These are phyloP conservation scores for Iguana delicatissima DNA, from an alignment of 2,797 vertebrate genomes.

Conservation along the genomic window DNA sequence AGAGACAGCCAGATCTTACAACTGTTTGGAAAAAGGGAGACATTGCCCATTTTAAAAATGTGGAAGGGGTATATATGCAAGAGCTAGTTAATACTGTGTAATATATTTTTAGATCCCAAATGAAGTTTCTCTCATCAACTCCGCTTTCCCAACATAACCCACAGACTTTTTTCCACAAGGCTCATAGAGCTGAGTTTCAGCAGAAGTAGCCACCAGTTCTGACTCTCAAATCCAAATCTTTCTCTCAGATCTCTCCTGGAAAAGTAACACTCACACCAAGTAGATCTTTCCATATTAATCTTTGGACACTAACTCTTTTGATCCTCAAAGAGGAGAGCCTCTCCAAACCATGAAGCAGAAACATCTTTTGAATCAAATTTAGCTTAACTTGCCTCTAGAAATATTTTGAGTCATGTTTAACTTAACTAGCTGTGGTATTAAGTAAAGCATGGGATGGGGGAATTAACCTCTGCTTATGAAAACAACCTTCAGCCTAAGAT, in stretches of 20 bases:
- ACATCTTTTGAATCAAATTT: background rate
- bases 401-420: background rate
- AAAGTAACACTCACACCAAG: background rate
- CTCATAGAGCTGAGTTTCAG: background rate
- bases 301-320: background rate
- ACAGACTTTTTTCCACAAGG: slow-evolving; percentile 2
- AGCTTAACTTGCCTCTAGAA: background rate
- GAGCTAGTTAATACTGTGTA: background rate
- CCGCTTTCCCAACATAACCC: background rate
- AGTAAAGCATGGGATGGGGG: background rate
- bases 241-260: background rate
- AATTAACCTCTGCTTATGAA: background rate
- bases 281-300: background rate
- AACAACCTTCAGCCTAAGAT: background rate
- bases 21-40: slow-evolving; percentile 28
- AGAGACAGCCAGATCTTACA: background rate
- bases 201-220: background rate
- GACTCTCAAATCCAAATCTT: background rate
- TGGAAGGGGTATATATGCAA: background rate
- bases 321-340: background rate
- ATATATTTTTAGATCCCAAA: slow-evolving; percentile 7
- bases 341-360: background rate
- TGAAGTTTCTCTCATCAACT: background rate
- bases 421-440: background rate
- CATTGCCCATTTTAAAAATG: slow-evolving; percentile 10